phyloP scores from a whole-genome alignment of 1,140 invertebrate species.

The Eurosta solidaginis region DNA sequence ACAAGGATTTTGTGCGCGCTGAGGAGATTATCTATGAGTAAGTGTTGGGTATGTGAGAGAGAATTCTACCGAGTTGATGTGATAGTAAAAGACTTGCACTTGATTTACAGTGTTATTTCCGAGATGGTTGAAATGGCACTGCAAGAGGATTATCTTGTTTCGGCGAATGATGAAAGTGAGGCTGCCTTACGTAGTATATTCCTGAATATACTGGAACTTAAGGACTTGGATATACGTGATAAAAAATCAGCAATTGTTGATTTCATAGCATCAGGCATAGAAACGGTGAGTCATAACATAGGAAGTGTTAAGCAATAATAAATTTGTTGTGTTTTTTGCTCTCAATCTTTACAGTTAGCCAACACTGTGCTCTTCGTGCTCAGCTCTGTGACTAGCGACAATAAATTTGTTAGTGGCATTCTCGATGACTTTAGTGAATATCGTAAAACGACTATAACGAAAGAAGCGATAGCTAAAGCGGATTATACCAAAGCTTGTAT shows the following conservation, averaged over 20 bases:
- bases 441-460: conserved; percentile 64
- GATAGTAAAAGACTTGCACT: conserved; percentile 15
- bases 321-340: neutral
- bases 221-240: conserved; percentile 74
- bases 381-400: conserved; percentile 74
- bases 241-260: conserved; percentile 85
- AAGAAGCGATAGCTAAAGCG: conserved; percentile 68
- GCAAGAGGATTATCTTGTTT: conserved; percentile 49
- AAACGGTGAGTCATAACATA: conserved; percentile 66
- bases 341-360: conserved; percentile 68
- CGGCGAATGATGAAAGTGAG: conserved; percentile 63
- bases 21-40: conserved; percentile 80
- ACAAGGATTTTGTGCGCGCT: conserved; percentile 71
- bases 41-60: conserved; percentile 33
- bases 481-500: conserved; percentile 84
- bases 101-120: conserved; percentile 71
- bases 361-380: conserved; percentile 81
- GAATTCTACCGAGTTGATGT: neutral
- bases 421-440: conserved; percentile 73
- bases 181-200: conserved; percentile 69
- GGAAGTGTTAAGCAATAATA: neutral
- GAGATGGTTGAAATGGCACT: conserved; percentile 72
- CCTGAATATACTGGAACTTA: conserved; percentile 73
- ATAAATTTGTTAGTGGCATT: conserved; percentile 72
- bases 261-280: conserved; percentile 84